phyloP scores from a whole-genome alignment of 2,888 invertebrate species.

The Drosophila pegasa region DNA sequence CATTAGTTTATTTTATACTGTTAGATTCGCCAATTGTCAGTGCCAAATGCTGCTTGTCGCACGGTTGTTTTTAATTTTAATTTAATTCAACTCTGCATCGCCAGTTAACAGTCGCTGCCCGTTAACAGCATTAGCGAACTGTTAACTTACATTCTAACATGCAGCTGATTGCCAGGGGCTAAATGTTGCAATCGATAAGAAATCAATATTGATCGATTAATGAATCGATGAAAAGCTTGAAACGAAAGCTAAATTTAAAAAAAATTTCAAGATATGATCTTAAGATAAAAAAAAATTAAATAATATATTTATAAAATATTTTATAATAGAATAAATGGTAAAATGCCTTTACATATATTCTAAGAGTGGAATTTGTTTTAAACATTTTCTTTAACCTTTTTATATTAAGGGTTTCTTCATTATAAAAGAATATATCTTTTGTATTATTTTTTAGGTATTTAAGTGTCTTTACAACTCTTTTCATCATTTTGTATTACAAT shows the following conservation, averaged over 20 bases:
- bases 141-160: slow-evolving; percentile 40
- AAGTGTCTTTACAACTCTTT: too few relatives aligned
- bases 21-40: neutral
- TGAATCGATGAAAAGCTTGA: neutral
- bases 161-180: slow-evolving; percentile 11
- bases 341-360: too few relatives aligned
- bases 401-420: too few relatives aligned
- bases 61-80: slow-evolving; percentile 18
- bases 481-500: too few relatives aligned
- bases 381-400: too few relatives aligned
- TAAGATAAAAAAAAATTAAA: neutral
- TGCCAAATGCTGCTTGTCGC: neutral
- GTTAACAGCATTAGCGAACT: slow-evolving; percentile 43
- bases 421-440: too few relatives aligned
- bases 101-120: slow-evolving; percentile 29
- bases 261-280: neutral
- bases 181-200: slow-evolving; percentile 21
- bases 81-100: slow-evolving; percentile 21
- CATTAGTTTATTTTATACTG: neutral
- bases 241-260: neutral
- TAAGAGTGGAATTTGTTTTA: neutral
- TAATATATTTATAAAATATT: neutral
- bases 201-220: slow-evolving; percentile 18
- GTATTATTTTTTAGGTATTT: too few relatives aligned
- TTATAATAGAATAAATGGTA: too few relatives aligned